Conservation (phyloP, 2,888 invertebrate species). For the Parnassius apollo region DNA sequence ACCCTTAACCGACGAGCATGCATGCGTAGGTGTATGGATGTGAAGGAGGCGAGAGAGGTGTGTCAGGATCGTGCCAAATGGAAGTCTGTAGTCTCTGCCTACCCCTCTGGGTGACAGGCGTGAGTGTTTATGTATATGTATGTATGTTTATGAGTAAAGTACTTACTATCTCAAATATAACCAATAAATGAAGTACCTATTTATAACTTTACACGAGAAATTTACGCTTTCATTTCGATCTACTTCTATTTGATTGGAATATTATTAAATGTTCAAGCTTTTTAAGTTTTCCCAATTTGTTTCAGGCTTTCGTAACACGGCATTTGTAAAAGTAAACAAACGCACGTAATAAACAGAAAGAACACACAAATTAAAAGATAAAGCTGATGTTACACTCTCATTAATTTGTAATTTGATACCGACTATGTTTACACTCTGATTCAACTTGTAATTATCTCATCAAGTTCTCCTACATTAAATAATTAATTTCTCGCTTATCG, state of each 20-base stretch:
- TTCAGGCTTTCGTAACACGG: not conserved
- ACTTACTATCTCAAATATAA: no score
- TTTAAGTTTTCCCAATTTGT: no score
- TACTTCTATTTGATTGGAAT: no score
- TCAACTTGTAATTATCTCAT: conserved; percentile 53
- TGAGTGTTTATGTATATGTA: no score
- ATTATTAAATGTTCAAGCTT: no score
- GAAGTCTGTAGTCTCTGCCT: no score
- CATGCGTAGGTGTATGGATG: no score
- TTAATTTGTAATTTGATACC: conserved; percentile 39
- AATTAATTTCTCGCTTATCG: conserved; percentile 59
- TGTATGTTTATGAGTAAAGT: no score
- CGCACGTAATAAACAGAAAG: conserved; percentile 3
- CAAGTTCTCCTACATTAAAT: conserved; percentile 48
- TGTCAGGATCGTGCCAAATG: no score
- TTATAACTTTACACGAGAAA: not conserved
- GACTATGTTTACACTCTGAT: conserved; percentile 46
- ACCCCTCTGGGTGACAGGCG: no score
- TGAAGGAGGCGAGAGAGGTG: no score
- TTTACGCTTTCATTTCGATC: not conserved
- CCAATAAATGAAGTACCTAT: not conserved
- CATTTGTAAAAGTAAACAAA: not conserved
- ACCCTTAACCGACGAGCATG: no score
- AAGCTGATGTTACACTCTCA: conserved; percentile 7
- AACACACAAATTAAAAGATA: conserved; percentile 30